Evolutionary conservation across 2,113 vertebrate genomes (phyloP).

Genomic region (Alosa alosa): DNA sequence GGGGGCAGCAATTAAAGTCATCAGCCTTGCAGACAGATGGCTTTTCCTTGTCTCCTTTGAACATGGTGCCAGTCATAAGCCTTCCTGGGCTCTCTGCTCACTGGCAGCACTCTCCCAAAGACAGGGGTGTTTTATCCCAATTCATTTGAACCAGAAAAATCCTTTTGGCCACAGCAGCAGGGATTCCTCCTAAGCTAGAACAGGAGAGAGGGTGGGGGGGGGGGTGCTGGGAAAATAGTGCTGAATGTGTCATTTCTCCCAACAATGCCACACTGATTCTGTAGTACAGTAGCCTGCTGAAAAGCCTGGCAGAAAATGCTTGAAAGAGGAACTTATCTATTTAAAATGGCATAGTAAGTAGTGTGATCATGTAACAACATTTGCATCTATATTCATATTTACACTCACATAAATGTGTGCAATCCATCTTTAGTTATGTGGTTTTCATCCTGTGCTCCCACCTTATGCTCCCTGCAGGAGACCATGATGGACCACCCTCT

Average conservation of each 20-base stretch:
- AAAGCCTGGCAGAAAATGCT: background rate
- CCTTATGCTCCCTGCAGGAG: constrained; percentile 70
- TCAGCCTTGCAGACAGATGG: background rate
- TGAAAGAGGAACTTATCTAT: background rate
- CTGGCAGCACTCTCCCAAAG: background rate
- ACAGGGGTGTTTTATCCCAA: background rate
- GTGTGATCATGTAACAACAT: background rate
- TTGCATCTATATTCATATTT: background rate
- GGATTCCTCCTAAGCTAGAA: background rate
- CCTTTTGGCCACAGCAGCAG: background rate
- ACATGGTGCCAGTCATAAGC: background rate
- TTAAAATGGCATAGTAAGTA: background rate
- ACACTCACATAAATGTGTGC: background rate
- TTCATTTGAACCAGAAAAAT: background rate
- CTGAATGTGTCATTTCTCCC: background rate
- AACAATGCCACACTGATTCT: background rate
- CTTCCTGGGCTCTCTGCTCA: background rate
- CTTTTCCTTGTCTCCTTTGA: background rate
- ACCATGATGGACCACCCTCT: constrained; percentile 98
- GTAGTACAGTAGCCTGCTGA: background rate
- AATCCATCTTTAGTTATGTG: background rate
- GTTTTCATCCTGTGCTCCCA: background rate
- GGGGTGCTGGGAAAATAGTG: background rate
- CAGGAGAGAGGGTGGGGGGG: background rate
- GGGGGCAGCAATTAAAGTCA: background rate